Evolutionary conservation across 2,797 vertebrate species (phyloP).

Genomic region (Etheostoma nigrum): DNA sequence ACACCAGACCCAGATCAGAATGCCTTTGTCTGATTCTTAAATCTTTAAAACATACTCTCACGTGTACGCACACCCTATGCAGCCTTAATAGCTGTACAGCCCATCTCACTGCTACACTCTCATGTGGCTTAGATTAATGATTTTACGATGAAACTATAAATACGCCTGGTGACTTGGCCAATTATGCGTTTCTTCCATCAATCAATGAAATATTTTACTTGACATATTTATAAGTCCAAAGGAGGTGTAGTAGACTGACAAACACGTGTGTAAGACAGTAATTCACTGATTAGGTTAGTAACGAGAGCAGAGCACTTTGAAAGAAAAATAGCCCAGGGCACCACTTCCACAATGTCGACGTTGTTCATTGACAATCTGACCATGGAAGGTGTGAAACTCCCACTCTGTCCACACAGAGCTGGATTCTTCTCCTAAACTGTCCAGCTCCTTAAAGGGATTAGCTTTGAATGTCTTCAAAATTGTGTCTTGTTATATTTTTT

Average conservation of each 20-base stretch:
- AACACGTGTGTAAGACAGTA: conserved; percentile 73
- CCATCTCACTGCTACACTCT: conserved; percentile 27
- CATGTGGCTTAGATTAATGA: conserved; percentile 61
- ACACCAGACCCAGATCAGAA: conserved; percentile 26
- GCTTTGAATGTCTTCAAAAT: conserved; percentile 26
- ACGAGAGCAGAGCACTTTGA: conserved; percentile 61
- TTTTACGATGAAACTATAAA: conserved; percentile 64
- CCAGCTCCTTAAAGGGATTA: conserved; percentile 20
- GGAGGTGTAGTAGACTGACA: conserved; percentile 67
- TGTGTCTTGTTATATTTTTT: conserved; percentile 7
- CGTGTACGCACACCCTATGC: background rate
- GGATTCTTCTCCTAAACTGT: conserved; percentile 35
- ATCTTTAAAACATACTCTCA: conserved; percentile 20
- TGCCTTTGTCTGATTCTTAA: conserved; percentile 31
- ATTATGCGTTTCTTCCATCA: conserved; percentile 64
- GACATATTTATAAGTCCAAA: conserved; percentile 79
- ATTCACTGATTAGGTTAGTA: conserved; percentile 76
- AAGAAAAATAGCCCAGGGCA: conserved; percentile 75
- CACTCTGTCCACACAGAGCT: conserved; percentile 27
- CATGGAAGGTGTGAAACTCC: conserved; percentile 66
- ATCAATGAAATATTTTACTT: conserved; percentile 67
- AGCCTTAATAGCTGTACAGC: conserved; percentile 8
- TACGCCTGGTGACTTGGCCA: conserved; percentile 41
- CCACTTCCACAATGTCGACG: conserved; percentile 68
- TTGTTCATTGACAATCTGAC: conserved; percentile 74